Evolutionary conservation across 2,797 vertebrate species (phyloP), one percentile per base, ranked within the genome.

Genomic region (Menidia menidia): DNA sequence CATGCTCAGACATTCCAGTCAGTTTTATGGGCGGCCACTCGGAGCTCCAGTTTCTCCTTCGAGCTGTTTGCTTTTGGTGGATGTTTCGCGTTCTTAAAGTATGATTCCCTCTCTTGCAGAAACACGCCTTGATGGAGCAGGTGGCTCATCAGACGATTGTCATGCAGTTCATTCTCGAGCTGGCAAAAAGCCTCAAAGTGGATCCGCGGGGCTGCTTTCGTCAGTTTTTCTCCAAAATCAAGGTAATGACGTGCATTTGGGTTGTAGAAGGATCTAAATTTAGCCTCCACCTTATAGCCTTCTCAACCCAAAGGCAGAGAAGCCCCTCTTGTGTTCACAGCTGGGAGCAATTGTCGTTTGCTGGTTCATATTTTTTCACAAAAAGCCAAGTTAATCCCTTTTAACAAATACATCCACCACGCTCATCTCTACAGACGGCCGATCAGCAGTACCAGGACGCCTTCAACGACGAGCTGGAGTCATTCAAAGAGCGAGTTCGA

Each of bases 111-210:
- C 53, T 68, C 60, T 42, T 71, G 8, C 82, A 98, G 97, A 99
- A 99, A 91, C 96, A 95, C 0, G 95, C 95, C 0, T 84, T 98
- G 78, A 98, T 99, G 97, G 96, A 97, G 78, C 97, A 99, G 82
- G 97, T 99, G 16, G 97, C 97, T 61, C 97, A 98, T 86, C 97
- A 99, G 93, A 98, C 97, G 74, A 98, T 99, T 1, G 97, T 98
- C 71, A 98, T 98, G 97, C 97, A 98, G 85, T 98, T 98, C 80
- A 98, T 98, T 85, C 90, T 98, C 66, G 97, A 99, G 85, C 86
- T 99, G 79, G 95, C 97, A 16, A 98, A 97, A 90, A 98, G 96
- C 88, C 93, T 98, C 12, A 96, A 97, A 87, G 96, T 97, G 47
- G 97, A 99, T 31, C 97, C 97, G 2, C 90, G 97, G 0, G 97